phyloP scores from a whole-genome alignment of 1,140 invertebrate genomes.

The Brachionus paranguensis region DNA sequence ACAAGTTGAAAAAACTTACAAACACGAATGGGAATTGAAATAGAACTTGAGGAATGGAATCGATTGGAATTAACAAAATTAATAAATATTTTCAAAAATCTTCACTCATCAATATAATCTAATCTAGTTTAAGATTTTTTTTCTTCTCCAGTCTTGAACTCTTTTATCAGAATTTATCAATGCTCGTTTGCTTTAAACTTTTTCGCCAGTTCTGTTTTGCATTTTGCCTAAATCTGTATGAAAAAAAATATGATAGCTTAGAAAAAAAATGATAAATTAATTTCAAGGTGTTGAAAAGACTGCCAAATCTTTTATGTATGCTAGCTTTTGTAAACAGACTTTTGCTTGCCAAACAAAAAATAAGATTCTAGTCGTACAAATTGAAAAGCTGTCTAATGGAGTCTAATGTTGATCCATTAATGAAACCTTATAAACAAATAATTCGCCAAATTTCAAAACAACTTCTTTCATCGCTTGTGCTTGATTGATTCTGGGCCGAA shows the following conservation, averaged over 20 bases:
- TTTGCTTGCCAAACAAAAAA: neutral
- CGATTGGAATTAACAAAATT: slow-evolving; percentile 31
- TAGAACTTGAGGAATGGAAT: neutral
- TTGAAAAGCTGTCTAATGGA: slow-evolving; percentile 4
- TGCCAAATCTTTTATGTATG: neutral
- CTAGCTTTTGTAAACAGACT: slow-evolving; percentile 13
- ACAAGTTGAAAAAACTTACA: neutral
- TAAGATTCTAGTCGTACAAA: neutral
- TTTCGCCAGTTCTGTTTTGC: slow-evolving; percentile 9
- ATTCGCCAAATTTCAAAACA: neutral
- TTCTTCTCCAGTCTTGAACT: neutral
- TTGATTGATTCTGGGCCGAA: neutral
- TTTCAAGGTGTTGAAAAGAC: slow-evolving; percentile 36
- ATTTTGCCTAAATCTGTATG: neutral
- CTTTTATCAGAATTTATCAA: slow-evolving; percentile 36
- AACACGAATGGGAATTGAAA: neutral
- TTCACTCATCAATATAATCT: slow-evolving; percentile 33
- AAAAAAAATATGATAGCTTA: slow-evolving; percentile 7
- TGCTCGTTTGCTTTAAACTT: neutral
- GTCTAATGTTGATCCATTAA: neutral
- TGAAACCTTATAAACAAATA: neutral
- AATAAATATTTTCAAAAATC: slow-evolving; percentile 34
- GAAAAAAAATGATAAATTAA: slow-evolving; percentile 38
- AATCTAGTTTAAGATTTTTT: slow-evolving; percentile 26
- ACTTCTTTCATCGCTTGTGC: neutral